These are phyloP conservation scores for Astreopora myriophthalma DNA, from an alignment of 64 coral and sea anemone genomes.

Conservation along the genomic window DNA sequence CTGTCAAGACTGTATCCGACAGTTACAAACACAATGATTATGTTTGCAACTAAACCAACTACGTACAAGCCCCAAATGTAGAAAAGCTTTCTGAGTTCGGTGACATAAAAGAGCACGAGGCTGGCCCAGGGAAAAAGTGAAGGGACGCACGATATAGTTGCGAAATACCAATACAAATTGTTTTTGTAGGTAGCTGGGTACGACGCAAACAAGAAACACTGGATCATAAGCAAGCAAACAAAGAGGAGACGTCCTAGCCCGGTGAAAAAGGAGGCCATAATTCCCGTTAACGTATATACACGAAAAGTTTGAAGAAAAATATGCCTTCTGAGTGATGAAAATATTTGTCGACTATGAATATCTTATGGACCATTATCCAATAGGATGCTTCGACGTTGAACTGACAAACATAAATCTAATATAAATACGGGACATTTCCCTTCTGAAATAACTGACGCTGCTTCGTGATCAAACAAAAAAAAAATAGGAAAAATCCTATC, in stretches of 20 bases:
- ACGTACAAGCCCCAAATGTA: neutral
- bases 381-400: neutral
- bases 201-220: neutral
- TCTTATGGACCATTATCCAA: neutral
- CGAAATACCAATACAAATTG: neutral
- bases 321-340: neutral
- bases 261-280: neutral
- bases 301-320: neutral
- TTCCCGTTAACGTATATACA: neutral
- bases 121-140: neutral
- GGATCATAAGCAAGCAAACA: neutral
- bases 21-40: neutral
- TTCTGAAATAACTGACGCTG: no score
- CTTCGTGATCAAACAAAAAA: no score
- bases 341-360: neutral
- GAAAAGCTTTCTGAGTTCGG: neutral
- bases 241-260: neutral
- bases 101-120: neutral
- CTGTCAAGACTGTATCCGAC: slow-evolving; percentile 39
- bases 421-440: neutral
- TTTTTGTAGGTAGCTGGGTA: neutral
- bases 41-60: neutral
- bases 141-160: neutral
- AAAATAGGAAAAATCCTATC: no score
- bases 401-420: no score